phyloP scores from a whole-genome alignment of 2,113 vertebrate species.

The Glaucidium brasilianum region DNA sequence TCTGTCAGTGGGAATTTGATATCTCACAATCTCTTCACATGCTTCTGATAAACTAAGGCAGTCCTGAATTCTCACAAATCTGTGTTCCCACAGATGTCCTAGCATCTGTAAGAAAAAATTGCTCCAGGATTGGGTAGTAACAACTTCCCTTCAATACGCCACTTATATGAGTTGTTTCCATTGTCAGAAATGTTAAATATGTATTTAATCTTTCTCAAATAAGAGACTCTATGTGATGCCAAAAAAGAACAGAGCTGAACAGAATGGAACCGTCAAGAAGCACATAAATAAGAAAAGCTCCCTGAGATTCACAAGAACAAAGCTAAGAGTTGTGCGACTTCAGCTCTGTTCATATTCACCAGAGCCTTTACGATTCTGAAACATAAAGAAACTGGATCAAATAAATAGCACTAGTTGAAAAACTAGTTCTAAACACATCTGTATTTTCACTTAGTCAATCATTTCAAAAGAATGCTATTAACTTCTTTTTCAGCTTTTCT shows the following conservation, averaged over 20 bases:
- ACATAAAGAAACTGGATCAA: background rate
- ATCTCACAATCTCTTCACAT: rapidly evolving
- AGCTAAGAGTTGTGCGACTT: background rate
- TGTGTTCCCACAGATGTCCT: background rate
- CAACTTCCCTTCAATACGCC: background rate
- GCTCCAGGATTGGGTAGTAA: background rate
- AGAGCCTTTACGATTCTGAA: background rate
- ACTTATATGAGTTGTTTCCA: background rate
- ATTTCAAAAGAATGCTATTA: background rate
- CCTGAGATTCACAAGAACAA: background rate
- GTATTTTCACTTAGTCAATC: background rate
- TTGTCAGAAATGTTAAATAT: background rate
- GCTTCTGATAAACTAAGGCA: background rate
- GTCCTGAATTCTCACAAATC: background rate
- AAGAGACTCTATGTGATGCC: background rate
- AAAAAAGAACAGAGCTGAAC: background rate
- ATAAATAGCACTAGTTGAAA: background rate
- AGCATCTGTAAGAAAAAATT: background rate
- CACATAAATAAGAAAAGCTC: background rate
- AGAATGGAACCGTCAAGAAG: background rate
- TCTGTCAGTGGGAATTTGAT: background rate
- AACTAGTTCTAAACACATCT: background rate
- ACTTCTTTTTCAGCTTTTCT: background rate
- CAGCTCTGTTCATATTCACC: background rate
- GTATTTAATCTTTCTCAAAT: background rate